Evolutionary conservation across 23 tunicate species (phyloP).

Genomic region (Halocynthia aurantium): DNA sequence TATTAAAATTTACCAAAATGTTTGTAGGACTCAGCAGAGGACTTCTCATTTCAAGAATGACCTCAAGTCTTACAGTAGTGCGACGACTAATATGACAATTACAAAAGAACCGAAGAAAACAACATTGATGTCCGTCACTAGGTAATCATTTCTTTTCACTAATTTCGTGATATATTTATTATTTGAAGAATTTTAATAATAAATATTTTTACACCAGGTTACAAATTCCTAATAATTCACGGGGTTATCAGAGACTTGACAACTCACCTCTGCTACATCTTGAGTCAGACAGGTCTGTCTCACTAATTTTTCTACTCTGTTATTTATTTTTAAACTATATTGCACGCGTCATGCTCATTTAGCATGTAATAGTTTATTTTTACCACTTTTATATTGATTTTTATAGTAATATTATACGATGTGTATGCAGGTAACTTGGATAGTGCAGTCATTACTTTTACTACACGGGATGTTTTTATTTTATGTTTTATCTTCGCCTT

Average conservation of each 20-base stretch:
- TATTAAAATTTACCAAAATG: background rate
- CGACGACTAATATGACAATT: constrained; percentile 19
- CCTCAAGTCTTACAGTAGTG: constrained; percentile 28
- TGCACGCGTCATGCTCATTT: background rate
- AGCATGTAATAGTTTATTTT: background rate
- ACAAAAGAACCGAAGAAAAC: constrained; percentile 55
- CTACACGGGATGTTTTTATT: background rate
- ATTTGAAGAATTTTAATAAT: background rate
- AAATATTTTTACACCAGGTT: constrained; percentile 29
- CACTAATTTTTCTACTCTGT: background rate
- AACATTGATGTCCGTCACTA: constrained; percentile 59
- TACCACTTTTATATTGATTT: background rate
- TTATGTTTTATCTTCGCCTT: too few species aligned
- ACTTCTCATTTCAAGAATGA: constrained; percentile 13
- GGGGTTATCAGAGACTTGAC: constrained; percentile 65
- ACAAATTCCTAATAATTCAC: constrained; percentile 42
- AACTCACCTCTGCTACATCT: constrained; percentile 61
- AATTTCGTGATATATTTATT: background rate
- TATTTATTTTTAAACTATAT: background rate
- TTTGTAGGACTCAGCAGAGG: background rate
- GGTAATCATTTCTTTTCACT: constrained; percentile 26
- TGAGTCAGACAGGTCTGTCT: constrained; percentile 63
- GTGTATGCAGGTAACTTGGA: background rate
- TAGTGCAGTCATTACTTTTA: background rate
- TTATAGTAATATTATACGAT: background rate